Evolutionary conservation across 2,797 vertebrate genomes (phyloP).

Genomic region (Sphenodon punctatus): DNA sequence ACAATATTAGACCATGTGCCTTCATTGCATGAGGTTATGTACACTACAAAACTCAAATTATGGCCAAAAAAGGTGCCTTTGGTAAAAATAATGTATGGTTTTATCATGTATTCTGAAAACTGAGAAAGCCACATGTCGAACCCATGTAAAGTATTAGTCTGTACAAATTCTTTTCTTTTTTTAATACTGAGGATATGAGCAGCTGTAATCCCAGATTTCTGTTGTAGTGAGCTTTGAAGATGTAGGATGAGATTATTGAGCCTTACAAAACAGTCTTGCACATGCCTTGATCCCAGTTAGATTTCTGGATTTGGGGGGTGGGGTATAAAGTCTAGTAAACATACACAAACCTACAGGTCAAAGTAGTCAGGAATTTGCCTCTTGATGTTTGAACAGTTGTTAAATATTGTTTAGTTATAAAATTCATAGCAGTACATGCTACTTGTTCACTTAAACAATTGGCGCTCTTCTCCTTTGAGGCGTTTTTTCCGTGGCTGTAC

Average conservation of each 20-base stretch:
- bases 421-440: background rate
- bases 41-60: conserved; percentile 50
- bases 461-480: conserved; percentile 78
- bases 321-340: conserved; percentile 54
- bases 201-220: conserved; percentile 30
- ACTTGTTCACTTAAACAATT: conserved; percentile 69
- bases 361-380: conserved; percentile 34
- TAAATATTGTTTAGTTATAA: conserved; percentile 54
- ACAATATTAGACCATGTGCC: conserved; percentile 37
- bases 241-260: conserved; percentile 30
- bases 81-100: conserved; percentile 58
- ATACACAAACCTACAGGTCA: conserved; percentile 54
- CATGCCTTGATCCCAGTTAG: background rate
- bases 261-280: conserved; percentile 16
- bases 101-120: conserved; percentile 63
- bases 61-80: conserved; percentile 64
- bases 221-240: conserved; percentile 32
- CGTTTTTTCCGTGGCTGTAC: conserved; percentile 81
- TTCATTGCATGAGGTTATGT: conserved; percentile 52
- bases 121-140: conserved; percentile 61
- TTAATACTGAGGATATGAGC: conserved; percentile 48
- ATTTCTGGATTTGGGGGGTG: conserved; percentile 10
- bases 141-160: conserved; percentile 40
- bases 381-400: conserved; percentile 49
- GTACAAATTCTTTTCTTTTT: conserved; percentile 48